Evolutionary conservation across 2,888 invertebrate species (phyloP).

Genomic region (Xestia xanthographa): DNA sequence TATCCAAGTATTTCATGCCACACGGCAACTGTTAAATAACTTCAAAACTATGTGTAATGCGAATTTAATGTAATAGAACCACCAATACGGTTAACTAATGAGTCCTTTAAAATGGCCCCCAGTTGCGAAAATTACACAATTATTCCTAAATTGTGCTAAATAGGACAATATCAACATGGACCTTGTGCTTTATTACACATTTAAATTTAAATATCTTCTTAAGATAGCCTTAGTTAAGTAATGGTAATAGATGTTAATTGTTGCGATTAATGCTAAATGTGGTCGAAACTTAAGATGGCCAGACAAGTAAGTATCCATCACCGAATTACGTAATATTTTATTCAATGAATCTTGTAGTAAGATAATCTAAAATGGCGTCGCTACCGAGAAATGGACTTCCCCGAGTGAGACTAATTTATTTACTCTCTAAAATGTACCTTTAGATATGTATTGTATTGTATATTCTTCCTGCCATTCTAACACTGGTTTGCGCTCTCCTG

Average conservation of each 20-base stretch:
- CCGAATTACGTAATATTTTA: conserved; percentile 17
- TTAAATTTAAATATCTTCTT: conserved; percentile 14
- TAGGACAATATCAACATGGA: conserved; percentile 37
- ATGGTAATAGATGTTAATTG: conserved; percentile 47
- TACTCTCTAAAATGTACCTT: neutral
- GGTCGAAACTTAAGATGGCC: conserved; percentile 2
- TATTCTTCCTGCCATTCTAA: no score
- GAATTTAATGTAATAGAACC: conserved; percentile 17
- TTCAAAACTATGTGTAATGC: conserved; percentile 18
- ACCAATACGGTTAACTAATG: conserved; percentile 30
- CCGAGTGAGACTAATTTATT: conserved; percentile 11
- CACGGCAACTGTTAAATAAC: conserved; percentile 14
- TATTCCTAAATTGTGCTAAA: conserved; percentile 52
- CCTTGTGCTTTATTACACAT: conserved; percentile 52
- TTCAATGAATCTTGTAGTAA: conserved; percentile 6
- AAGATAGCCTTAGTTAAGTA: conserved; percentile 26
- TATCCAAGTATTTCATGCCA: neutral
- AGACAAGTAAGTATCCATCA: neutral
- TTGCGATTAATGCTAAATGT: conserved; percentile 24
- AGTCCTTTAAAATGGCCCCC: conserved; percentile 21
- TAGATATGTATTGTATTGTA: neutral
- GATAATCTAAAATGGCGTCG: conserved; percentile 11
- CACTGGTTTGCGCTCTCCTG: no score
- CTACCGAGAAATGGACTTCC: neutral
- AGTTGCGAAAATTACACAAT: conserved; percentile 43